Conservation (phyloP, 2,113 vertebrate genomes). For the Cisticola juncidis region DNA sequence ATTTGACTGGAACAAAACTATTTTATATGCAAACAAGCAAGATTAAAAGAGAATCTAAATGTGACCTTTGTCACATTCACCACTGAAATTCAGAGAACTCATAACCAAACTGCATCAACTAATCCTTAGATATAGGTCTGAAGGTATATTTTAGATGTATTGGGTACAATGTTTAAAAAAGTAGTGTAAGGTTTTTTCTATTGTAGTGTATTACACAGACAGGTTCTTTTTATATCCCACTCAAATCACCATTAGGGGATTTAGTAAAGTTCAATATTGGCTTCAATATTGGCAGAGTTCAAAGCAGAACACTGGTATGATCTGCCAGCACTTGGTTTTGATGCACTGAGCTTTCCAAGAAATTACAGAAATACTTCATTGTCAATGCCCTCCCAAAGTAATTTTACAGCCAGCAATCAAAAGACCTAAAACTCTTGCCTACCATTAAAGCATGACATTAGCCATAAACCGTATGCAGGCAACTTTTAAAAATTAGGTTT, state of each 20-base stretch:
- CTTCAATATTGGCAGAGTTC: not conserved
- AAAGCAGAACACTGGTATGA: not conserved
- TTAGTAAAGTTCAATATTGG: not conserved
- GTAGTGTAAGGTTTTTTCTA: not conserved
- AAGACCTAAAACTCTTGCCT: not conserved
- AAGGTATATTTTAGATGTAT: not conserved
- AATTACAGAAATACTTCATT: not conserved
- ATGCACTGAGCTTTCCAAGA: not conserved
- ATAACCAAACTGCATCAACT: not conserved
- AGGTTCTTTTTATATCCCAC: not conserved
- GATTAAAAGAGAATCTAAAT: not conserved
- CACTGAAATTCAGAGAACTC: not conserved
- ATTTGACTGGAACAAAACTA: not conserved
- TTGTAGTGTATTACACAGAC: not conserved
- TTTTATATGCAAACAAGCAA: slow-evolving; percentile 31
- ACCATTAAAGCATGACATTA: not conserved
- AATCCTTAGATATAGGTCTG: not conserved
- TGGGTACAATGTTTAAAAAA: not conserved
- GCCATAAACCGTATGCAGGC: not conserved
- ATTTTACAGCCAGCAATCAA: not conserved
- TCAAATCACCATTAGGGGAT: not conserved
- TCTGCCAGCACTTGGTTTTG: not conserved
- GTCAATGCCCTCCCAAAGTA: not conserved
- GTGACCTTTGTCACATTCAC: not conserved
- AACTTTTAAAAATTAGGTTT: not conserved